phyloP scores from a whole-genome alignment of 2,888 invertebrate species.

The Tenthredo distinguenda region DNA sequence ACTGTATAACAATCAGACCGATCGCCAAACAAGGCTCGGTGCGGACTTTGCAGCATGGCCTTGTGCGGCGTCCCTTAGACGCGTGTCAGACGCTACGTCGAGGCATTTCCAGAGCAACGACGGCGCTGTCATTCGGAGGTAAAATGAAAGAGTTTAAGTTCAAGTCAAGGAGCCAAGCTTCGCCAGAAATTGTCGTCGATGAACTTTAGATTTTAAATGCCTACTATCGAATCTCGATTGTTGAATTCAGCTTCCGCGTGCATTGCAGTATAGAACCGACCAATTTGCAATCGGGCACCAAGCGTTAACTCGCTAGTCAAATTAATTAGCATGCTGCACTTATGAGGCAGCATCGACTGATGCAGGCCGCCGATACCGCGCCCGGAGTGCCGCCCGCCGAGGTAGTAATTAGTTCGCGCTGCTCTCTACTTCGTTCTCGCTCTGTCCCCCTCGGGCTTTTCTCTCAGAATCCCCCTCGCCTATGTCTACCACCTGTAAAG shows the following conservation, averaged over 20 bases:
- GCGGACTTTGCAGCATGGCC: slow-evolving; percentile 15
- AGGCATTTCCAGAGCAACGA: neutral
- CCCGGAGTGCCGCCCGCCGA: slow-evolving; percentile 54
- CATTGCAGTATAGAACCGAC: slow-evolving; percentile 6
- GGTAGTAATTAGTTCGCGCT: slow-evolving; percentile 56
- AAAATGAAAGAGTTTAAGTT: neutral
- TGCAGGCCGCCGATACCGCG: slow-evolving; percentile 54
- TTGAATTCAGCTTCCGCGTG: slow-evolving; percentile 8
- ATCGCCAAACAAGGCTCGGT: slow-evolving; percentile 14
- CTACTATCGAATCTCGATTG: neutral
- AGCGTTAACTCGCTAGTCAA: slow-evolving; percentile 55
- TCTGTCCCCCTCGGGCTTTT: slow-evolving; percentile 6
- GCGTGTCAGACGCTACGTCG: slow-evolving; percentile 21
- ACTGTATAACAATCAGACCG: slow-evolving; percentile 4
- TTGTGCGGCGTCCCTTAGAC: slow-evolving; percentile 24
- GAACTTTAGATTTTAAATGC: neutral
- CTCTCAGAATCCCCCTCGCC: slow-evolving; percentile 12
- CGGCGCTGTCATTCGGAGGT: neutral
- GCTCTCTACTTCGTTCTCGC: slow-evolving; percentile 40
- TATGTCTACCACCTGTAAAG: slow-evolving; percentile 33
- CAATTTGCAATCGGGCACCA: slow-evolving; percentile 52
- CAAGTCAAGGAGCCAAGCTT: neutral
- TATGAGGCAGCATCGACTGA: slow-evolving; percentile 55
- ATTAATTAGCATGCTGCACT: slow-evolving; percentile 56
- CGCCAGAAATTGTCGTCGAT: neutral